Percentiles rank a stretch among this genome's conserved stretches.
Conservation (phyloP, 2,797 vertebrate genomes). For the Astyanax mexicanus region DNA sequence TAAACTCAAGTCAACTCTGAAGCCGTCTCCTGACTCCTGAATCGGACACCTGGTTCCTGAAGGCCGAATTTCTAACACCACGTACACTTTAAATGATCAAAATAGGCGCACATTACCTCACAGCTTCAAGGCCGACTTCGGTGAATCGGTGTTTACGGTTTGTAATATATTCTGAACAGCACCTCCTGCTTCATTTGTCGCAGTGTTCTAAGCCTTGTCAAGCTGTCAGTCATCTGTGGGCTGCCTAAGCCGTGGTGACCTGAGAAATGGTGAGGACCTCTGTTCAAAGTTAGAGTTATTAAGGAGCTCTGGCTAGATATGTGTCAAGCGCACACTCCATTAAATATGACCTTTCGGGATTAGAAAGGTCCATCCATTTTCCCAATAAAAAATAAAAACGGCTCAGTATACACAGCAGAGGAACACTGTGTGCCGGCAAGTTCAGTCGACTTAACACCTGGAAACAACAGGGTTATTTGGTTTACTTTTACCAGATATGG, state of each 20-base stretch:
- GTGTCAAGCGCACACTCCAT: slow-evolving; percentile 23
- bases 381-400: slow-evolving; percentile 4
- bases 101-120: not conserved
- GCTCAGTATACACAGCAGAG: slow-evolving; percentile 19
- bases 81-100: not conserved
- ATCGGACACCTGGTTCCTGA: too few relatives aligned
- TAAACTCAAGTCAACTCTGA: too few relatives aligned
- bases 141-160: not conserved
- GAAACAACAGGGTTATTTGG: not conserved
- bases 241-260: not conserved
- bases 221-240: not conserved
- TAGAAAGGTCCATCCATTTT: slow-evolving; percentile 38
- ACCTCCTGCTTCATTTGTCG: not conserved
- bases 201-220: not conserved
- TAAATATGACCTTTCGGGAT: slow-evolving; percentile 26
- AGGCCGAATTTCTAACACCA: too few relatives aligned
- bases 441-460: not conserved
- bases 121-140: not conserved
- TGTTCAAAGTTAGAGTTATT: slow-evolving; percentile 27
- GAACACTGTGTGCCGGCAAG: not conserved
- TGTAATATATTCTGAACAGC: not conserved
- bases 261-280: not conserved
- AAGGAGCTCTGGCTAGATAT: slow-evolving; percentile 13
- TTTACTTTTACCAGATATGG: too few relatives aligned
- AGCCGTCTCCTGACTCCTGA: too few relatives aligned